Conservation (phyloP, 2,113 vertebrate genomes). For the Kobus ellipsiprymnus region DNA sequence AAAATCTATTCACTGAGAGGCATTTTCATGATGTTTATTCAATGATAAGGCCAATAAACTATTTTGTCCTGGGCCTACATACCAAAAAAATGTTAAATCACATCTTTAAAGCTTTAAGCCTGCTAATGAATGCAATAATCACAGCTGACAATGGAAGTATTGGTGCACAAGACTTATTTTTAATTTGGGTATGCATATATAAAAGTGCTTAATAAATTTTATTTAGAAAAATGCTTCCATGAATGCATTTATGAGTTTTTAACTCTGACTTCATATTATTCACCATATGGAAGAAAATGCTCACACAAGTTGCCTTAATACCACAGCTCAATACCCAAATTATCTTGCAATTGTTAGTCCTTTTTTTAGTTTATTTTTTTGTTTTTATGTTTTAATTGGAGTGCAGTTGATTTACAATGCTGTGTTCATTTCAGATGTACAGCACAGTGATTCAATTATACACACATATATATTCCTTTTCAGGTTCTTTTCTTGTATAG, state of each 20-base stretch:
- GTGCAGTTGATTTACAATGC: neutral
- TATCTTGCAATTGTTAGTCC: neutral
- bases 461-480: neutral
- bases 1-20: neutral
- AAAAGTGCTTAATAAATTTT: neutral
- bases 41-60: neutral
- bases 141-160: neutral
- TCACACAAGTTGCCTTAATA: neutral
- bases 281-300: neutral
- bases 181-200: neutral
- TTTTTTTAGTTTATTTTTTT: neutral
- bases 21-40: conserved; percentile 14
- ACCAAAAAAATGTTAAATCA: neutral
- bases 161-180: neutral
- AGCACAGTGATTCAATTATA: neutral
- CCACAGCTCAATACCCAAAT: neutral
- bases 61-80: neutral
- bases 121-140: neutral
- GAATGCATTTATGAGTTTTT: neutral
- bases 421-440: neutral
- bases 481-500: neutral
- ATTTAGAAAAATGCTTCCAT: neutral
- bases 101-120: conserved; percentile 9
- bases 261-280: neutral
- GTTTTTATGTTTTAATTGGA: neutral